These are phyloP conservation scores for Nesogale talazaci DNA, from an alignment of 2,113 vertebrate species.

Conservation along the genomic window DNA sequence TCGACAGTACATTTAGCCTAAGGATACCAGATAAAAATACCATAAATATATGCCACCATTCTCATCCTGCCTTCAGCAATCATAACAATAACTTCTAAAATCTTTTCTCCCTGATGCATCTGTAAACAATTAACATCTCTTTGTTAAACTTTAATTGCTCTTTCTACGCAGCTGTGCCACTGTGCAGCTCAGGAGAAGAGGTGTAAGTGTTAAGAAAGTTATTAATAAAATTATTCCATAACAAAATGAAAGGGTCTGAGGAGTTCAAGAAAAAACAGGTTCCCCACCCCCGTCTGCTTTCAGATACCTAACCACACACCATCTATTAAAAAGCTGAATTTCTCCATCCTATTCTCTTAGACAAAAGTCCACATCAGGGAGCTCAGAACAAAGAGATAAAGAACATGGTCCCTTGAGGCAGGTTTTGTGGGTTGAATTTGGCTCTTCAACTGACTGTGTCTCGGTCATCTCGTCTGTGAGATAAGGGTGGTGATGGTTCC, in stretches of 20 bases:
- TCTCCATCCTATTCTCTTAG: slow-evolving; percentile 24
- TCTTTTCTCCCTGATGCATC: slow-evolving; percentile 81
- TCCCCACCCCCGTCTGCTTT: not conserved
- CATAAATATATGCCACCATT: slow-evolving; percentile 67
- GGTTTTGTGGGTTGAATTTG: not conserved
- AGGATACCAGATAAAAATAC: slow-evolving; percentile 55
- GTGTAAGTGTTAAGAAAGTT: slow-evolving; percentile 67
- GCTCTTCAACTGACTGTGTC: not conserved
- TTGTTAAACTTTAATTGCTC: slow-evolving; percentile 86
- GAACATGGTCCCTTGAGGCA: not conserved
- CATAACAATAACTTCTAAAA: slow-evolving; percentile 82
- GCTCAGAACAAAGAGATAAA: not conserved
- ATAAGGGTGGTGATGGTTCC: not conserved
- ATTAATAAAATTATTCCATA: slow-evolving; percentile 72
- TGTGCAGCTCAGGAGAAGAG: slow-evolving; percentile 76
- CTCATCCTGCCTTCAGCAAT: slow-evolving; percentile 74
- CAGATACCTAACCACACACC: slow-evolving; percentile 27
- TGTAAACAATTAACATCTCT: slow-evolving; percentile 86
- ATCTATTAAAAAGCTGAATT: slow-evolving; percentile 28
- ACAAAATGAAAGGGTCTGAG: slow-evolving; percentile 39
- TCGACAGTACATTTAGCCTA: slow-evolving; percentile 25
- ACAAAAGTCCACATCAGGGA: not conserved
- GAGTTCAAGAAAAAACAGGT: slow-evolving; percentile 66
- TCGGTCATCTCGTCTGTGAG: slow-evolving; percentile 1
- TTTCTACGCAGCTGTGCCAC: slow-evolving; percentile 85